These are phyloP conservation scores for Amphiduros pacificus DNA, from an alignment of 2,888 invertebrate genomes.

Conservation along the genomic window DNA sequence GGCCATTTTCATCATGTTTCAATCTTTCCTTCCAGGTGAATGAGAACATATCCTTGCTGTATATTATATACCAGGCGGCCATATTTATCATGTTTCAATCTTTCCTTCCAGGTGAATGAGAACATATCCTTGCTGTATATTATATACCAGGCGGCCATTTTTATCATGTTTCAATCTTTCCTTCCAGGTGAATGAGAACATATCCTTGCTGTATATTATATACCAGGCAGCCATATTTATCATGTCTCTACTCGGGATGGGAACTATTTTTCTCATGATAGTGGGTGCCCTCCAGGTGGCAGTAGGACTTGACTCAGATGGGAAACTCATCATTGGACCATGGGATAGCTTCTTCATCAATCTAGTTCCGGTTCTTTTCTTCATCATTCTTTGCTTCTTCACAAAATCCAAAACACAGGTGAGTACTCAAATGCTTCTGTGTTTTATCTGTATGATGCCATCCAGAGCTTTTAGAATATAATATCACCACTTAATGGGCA, in stretches of 20 bases:
- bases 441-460: too few relatives aligned
- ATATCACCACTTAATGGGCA: too few relatives aligned
- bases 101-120: slow-evolving; percentile 60
- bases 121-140: slow-evolving; percentile 39
- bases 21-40: slow-evolving; percentile 61
- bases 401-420: slow-evolving; percentile 3
- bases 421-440: neutral
- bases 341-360: slow-evolving; percentile 1
- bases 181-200: slow-evolving; percentile 41
- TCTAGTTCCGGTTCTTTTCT: neutral
- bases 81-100: slow-evolving; percentile 35
- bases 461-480: neutral
- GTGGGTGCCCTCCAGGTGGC: slow-evolving; percentile 65
- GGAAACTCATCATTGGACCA: too few relatives aligned
- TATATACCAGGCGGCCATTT: slow-evolving; percentile 35
- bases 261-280: slow-evolving; percentile 42
- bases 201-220: slow-evolving; percentile 37
- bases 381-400: neutral
- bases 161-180: slow-evolving; percentile 60
- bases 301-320: too few relatives aligned
- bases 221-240: slow-evolving; percentile 36
- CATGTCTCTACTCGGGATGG: slow-evolving; percentile 39
- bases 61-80: slow-evolving; percentile 37
- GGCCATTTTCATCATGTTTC: neutral
- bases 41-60: slow-evolving; percentile 42